phyloP scores from a whole-genome alignment of 1,140 invertebrate species.

The Acromyrmex heyeri region DNA sequence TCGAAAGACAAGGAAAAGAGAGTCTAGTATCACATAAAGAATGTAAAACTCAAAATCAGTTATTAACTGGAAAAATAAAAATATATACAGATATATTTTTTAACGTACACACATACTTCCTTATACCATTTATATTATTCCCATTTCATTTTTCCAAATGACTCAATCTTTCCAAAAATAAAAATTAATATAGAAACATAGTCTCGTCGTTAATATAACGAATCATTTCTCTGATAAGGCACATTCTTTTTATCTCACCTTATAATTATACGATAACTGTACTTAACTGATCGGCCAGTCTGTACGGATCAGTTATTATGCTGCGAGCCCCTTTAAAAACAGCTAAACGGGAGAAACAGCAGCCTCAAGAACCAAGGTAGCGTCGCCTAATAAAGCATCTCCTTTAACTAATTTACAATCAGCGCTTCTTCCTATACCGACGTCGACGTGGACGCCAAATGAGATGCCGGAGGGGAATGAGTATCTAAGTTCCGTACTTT shows the following conservation, averaged over 20 bases:
- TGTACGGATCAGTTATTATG: constrained; percentile 33
- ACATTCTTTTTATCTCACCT: background rate
- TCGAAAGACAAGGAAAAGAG: background rate
- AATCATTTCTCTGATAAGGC: background rate
- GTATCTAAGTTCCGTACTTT: constrained; percentile 82
- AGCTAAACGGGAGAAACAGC: constrained; percentile 32
- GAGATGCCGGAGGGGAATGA: constrained; percentile 65
- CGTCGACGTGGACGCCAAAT: constrained; percentile 56
- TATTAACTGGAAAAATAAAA: background rate
- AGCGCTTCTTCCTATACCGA: constrained; percentile 76
- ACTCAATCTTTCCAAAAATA: background rate
- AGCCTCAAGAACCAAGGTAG: constrained; percentile 51
- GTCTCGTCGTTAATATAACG: background rate
- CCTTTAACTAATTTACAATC: constrained; percentile 87
- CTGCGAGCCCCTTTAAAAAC: constrained; percentile 54
- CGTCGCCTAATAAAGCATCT: constrained; percentile 84
- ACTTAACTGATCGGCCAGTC: background rate
- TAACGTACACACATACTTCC: background rate
- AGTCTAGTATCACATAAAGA: background rate
- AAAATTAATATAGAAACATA: constrained; percentile 17
- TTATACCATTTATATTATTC: constrained; percentile 1
- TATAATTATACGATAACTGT: constrained; percentile 14
- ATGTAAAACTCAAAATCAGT: background rate
- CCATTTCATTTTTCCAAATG: background rate
- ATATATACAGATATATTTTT: background rate